phyloP scores from a whole-genome alignment of 1,140 invertebrate species.

The Ceratina calcarata region DNA sequence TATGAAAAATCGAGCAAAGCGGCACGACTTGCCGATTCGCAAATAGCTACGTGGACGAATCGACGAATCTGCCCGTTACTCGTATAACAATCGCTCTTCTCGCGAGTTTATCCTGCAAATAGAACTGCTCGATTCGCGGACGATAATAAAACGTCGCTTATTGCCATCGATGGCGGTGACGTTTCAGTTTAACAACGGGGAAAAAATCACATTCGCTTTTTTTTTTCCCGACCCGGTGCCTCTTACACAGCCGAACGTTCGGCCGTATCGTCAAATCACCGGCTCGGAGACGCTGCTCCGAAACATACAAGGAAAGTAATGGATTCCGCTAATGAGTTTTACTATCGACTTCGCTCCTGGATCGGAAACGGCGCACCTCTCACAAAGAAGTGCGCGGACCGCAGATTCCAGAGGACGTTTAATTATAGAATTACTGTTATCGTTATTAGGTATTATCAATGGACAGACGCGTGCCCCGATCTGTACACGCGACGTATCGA shows the following conservation, averaged over 20 bases:
- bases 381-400: too few species aligned
- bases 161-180: neutral
- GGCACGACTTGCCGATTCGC: too few species aligned
- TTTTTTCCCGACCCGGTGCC: neutral
- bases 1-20: too few species aligned
- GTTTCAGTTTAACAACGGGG: neutral
- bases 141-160: constrained; percentile 28
- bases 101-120: neutral
- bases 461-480: too few species aligned
- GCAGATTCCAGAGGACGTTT: too few species aligned
- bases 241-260: neutral
- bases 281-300: constrained; percentile 19
- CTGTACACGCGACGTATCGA: neutral
- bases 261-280: constrained; percentile 49
- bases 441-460: too few species aligned
- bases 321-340: constrained; percentile 37
- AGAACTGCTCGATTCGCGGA: neutral
- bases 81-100: constrained; percentile 7
- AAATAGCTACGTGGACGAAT: too few species aligned
- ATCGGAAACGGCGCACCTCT: too few species aligned
- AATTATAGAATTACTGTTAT: too few species aligned
- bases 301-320: constrained; percentile 46
- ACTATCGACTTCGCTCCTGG: neutral
- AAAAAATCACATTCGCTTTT: neutral
- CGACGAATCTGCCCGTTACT: too few species aligned